Base-by-base conservation (phyloP, 2,888 invertebrate genomes). In the Phortica okadai region DNA sequence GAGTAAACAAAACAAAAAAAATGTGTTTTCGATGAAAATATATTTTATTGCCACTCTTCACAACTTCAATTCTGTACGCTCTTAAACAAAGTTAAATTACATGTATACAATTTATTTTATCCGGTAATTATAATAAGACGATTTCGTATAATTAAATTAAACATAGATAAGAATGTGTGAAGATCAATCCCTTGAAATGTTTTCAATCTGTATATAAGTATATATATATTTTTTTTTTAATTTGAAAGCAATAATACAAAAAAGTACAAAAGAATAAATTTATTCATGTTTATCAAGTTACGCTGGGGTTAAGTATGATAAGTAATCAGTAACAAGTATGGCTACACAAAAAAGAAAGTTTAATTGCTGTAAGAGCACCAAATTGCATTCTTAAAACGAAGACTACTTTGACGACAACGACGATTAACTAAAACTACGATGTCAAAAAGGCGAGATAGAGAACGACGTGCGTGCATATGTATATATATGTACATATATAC, bases 1-100 rank as follows among this genome's bases (percentile, higher is more conserved):
- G 33, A 33, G 33, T 33, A 4, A 54, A 54, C 11, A 1, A 21
- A 21, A 21, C 8, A 59, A 59, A 16, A 16, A n/a, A 58, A 59
- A 59, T 6, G 0, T 14, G 16, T 16, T 59, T 59, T 58, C n/a
- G 2, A 59, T 74, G 56, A 72, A 69, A 79, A 75, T 44, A 74
- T 75, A 62, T 74, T 62, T 78, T 80, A 79, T 80, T 79, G 75
- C 76, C 79, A 77, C 78, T 77, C 33, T 33, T 33, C 80, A 80
- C 76, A 77, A 76, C 74, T 74, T 42, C 21, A 69, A 74, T 78
- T 75, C 62, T 58, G 54, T 72, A n/a, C n/a, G 6, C 33, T 33
- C 44, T 42, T 62, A 44, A 73, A 42, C 58, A 58, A 73, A 59
- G 76, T 81, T 81, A 81, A 78, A 77, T 75, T 79, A 80, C 80